Evolutionary conservation across 2,113 vertebrate genomes (phyloP).

Genomic region (Zosterops japonicus): DNA sequence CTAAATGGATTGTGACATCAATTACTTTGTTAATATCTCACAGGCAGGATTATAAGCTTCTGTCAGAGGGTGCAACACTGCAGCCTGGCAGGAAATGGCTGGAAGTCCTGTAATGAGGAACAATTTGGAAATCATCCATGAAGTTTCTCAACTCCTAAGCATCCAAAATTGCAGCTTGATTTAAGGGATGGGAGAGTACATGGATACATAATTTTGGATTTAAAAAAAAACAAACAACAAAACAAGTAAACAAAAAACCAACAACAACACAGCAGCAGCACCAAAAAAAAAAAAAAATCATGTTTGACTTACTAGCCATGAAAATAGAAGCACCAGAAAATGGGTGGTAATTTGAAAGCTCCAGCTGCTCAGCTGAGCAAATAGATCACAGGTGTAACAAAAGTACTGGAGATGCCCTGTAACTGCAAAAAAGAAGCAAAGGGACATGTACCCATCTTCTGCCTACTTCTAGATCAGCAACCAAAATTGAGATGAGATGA

Average conservation of each 20-base stretch:
- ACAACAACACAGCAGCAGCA: background rate
- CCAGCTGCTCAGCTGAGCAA: background rate
- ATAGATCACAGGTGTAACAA: background rate
- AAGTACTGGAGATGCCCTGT: background rate
- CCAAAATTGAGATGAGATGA: background rate
- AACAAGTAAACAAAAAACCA: background rate
- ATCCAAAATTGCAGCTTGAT: background rate
- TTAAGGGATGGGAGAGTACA: background rate
- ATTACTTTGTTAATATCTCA: background rate
- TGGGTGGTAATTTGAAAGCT: background rate
- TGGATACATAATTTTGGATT: rapidly evolving
- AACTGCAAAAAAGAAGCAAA: background rate
- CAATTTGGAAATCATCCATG: background rate
- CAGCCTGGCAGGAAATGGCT: background rate
- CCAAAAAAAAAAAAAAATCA: background rate
- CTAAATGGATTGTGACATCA: background rate
- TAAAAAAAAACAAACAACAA: too few relatives aligned
- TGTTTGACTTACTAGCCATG: background rate
- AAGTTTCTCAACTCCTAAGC: background rate
- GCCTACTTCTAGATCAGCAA: background rate
- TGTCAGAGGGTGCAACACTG: background rate
- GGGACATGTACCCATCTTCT: background rate
- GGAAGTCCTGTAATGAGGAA: background rate
- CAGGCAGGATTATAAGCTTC: background rate
- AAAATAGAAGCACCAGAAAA: background rate